Evolutionary conservation across 1,140 invertebrate genomes (phyloP).

Genomic region (Saxidomus purpurata): DNA sequence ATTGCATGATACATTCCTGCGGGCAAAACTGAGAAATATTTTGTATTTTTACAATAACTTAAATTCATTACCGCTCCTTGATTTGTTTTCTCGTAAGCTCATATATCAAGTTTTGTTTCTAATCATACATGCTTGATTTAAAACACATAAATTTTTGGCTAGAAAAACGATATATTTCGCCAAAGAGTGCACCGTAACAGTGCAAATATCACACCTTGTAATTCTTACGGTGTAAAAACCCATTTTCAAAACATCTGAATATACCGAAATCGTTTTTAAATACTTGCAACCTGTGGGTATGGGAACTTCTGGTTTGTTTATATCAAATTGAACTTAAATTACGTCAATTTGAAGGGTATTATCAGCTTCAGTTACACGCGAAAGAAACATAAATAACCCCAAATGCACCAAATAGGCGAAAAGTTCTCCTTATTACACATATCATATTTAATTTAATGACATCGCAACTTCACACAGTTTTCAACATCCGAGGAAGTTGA

Average conservation of each 20-base stretch:
- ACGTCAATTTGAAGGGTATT: constrained; percentile 48
- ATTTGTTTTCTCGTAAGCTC: not conserved
- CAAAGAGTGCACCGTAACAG: not conserved
- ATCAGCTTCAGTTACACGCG: constrained; percentile 49
- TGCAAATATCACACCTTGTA: constrained; percentile 29
- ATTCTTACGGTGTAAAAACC: constrained; percentile 26
- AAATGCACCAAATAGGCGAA: constrained; percentile 56
- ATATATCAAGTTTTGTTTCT: constrained; percentile 24
- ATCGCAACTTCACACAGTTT: constrained; percentile 53
- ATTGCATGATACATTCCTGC: not conserved
- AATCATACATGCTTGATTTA: constrained; percentile 36
- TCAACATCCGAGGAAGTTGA: constrained; percentile 17
- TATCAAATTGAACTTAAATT: constrained; percentile 58
- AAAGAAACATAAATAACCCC: constrained; percentile 56
- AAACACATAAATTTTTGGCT: constrained; percentile 33
- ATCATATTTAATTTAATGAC: constrained; percentile 53
- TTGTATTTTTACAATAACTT: not conserved
- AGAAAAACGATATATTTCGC: not conserved
- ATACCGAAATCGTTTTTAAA: constrained; percentile 27
- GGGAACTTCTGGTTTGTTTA: constrained; percentile 20
- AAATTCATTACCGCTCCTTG: not conserved
- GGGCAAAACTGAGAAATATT: not conserved
- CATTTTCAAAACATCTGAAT: constrained; percentile 4
- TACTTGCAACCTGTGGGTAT: not conserved
- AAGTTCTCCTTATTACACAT: constrained; percentile 34